Evolutionary conservation across 2,113 vertebrate species (phyloP), one percentile per base, ranked within the genome.

Genomic region (Centropristis striata): DNA sequence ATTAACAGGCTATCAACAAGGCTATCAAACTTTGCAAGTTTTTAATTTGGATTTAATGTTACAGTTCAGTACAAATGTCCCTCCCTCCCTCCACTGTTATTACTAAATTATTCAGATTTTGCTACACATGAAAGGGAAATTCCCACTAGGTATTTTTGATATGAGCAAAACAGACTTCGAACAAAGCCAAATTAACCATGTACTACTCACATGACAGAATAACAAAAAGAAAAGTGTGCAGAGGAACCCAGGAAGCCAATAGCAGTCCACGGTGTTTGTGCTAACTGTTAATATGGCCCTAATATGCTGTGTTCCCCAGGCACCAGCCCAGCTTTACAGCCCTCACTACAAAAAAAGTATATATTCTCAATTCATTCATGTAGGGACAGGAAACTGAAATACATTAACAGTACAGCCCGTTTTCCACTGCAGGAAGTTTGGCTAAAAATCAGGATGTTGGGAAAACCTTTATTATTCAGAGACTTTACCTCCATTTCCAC

Each of bases 281-380:
- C 59, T 28, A 47, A 42, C 68, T 77, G 68, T 50, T 51, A 60
- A 83, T 81, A 70, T 16, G 14, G 37, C 32, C 42, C 65, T 79
- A 75, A 69, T 68, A 54, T 68, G 60, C 70, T 63, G 41, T 44
- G n/a, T 78, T 69, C 58, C 37, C 16, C 46, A 44, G 74, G 74
- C 46, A 58, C 36, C 61, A 67, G 64, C 65, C n/a, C 50, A 27
- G 42, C 36, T 55, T 16, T 32, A 42, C 8, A 53, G 37, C 27
- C n/a, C 18, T 63, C 36, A 75, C 66, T 49, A 75, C 49, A 64
- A 7, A 80, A 63, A 65, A 71, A n/a, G 37, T 15, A 46, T 25
- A 42, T 2, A 67, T 36, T 39, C 15, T 7, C 8, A 23, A 74
- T 8, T 57, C 18, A 63, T 44, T 78, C 42, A 36, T 57, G n/a